Evolutionary conservation across 2,797 vertebrate species (phyloP).

Genomic region (Triplophysa yarkandensis): DNA sequence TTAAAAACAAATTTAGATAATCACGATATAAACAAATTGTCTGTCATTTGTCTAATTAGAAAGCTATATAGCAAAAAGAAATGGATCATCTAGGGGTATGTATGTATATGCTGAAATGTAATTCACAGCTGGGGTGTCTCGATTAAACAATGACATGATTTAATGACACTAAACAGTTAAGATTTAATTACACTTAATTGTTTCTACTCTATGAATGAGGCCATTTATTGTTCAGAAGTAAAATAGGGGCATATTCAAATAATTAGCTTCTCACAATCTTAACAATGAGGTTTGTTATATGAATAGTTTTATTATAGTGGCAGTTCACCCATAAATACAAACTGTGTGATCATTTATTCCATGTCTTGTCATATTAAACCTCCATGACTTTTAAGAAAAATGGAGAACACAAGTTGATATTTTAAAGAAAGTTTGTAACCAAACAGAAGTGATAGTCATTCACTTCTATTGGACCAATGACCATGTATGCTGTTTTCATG

Average conservation of each 20-base stretch:
- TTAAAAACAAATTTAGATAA: constrained; percentile 40
- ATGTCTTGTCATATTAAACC: no score
- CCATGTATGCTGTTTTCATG: no score
- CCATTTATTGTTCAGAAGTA: neutral
- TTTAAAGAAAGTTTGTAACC: no score
- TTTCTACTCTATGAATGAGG: constrained; percentile 6
- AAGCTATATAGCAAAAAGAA: constrained; percentile 11
- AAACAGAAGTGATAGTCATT: no score
- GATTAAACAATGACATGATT: constrained; percentile 3
- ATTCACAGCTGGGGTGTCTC: neutral
- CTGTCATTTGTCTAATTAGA: constrained; percentile 32
- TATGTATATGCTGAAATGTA: neutral
- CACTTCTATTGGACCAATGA: no score
- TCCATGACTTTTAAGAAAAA: no score
- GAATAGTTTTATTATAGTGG: neutral
- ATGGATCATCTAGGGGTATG: constrained; percentile 11
- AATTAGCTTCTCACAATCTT: neutral
- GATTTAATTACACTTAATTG: neutral
- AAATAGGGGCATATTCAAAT: neutral
- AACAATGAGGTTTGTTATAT: neutral
- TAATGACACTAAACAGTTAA: constrained; percentile 8
- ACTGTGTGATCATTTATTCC: no score
- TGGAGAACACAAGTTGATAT: no score
- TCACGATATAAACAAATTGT: constrained; percentile 26
- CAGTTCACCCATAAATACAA: no score